Evolutionary conservation across 2,797 vertebrate species (phyloP).

Genomic region (Danio tinwini): DNA sequence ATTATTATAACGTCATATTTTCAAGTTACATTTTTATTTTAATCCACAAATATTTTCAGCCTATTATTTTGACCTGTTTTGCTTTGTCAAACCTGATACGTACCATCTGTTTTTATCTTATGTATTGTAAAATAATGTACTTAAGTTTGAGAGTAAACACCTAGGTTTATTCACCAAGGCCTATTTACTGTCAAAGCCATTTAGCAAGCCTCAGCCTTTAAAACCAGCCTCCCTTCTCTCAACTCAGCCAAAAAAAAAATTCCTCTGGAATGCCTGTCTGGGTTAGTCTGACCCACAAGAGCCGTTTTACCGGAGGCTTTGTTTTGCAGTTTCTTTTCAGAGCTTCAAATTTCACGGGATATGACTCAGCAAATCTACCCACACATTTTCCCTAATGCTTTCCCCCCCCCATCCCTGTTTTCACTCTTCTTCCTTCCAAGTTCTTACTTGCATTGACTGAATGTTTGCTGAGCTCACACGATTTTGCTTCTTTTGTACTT

Average conservation of each 20-base stretch:
- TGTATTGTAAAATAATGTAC: too few relatives aligned
- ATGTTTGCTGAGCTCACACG: constrained; percentile 52
- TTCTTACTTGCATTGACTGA: constrained; percentile 50
- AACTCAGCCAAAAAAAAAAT: background rate
- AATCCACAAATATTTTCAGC: too few relatives aligned
- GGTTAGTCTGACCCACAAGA: constrained; percentile 11
- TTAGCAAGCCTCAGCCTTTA: background rate
- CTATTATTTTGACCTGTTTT: too few relatives aligned
- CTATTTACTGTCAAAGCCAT: background rate
- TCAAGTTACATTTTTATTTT: too few relatives aligned
- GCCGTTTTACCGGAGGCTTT: constrained; percentile 8
- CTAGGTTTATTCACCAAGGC: too few relatives aligned
- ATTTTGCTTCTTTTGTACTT: constrained; percentile 28
- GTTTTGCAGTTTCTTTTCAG: constrained; percentile 45
- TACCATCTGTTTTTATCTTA: too few relatives aligned
- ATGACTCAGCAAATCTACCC: constrained; percentile 66
- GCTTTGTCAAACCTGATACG: too few relatives aligned
- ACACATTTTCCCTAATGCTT: constrained; percentile 37
- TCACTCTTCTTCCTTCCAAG: constrained; percentile 48
- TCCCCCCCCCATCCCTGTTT: constrained; percentile 8
- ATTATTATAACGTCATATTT: too few relatives aligned
- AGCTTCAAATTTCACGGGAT: constrained; percentile 61
- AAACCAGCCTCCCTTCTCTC: background rate
- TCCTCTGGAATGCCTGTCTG: constrained; percentile 4
- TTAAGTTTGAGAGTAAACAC: too few relatives aligned